These are phyloP conservation scores for Pachymerium ferrugineum DNA, from an alignment of 2,888 invertebrate genomes.

Conservation along the genomic window DNA sequence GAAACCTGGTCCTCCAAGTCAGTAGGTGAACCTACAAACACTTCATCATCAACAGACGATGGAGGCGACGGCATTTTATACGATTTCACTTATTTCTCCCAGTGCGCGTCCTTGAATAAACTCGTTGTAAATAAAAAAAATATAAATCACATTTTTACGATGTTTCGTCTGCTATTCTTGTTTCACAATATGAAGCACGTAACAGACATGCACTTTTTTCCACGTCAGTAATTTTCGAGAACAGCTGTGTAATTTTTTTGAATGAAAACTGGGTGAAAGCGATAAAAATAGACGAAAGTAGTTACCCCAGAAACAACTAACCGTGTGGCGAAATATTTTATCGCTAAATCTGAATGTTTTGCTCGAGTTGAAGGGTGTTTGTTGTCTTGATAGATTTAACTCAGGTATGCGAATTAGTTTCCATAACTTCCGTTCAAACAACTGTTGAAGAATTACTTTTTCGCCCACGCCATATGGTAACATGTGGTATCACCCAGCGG, in stretches of 20 bases:
- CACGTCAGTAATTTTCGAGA: too few relatives aligned
- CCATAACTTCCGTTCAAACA: background rate
- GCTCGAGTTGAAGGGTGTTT: background rate
- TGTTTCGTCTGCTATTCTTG: too few relatives aligned
- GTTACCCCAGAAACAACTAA: too few relatives aligned
- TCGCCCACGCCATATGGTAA: slow-evolving; percentile 20
- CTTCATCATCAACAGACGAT: slow-evolving; percentile 14
- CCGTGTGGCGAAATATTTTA: too few relatives aligned
- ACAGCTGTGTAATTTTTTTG: too few relatives aligned
- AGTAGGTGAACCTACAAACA: background rate
- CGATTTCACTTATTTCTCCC: background rate
- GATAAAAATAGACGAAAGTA: too few relatives aligned
- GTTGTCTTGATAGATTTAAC: background rate
- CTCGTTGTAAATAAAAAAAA: background rate
- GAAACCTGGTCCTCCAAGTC: background rate
- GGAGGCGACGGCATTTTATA: slow-evolving; percentile 16
- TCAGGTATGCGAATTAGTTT: background rate
- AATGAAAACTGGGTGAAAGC: too few relatives aligned
- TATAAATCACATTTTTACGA: background rate
- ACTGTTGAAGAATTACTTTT: background rate
- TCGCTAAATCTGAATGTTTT: too few relatives aligned
- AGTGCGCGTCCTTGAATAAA: background rate
- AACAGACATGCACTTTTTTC: too few relatives aligned
- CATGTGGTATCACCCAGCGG: background rate
- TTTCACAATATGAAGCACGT: too few relatives aligned